Conservation (phyloP, 2,113 vertebrate species). For the Lynx canadensis region DNA sequence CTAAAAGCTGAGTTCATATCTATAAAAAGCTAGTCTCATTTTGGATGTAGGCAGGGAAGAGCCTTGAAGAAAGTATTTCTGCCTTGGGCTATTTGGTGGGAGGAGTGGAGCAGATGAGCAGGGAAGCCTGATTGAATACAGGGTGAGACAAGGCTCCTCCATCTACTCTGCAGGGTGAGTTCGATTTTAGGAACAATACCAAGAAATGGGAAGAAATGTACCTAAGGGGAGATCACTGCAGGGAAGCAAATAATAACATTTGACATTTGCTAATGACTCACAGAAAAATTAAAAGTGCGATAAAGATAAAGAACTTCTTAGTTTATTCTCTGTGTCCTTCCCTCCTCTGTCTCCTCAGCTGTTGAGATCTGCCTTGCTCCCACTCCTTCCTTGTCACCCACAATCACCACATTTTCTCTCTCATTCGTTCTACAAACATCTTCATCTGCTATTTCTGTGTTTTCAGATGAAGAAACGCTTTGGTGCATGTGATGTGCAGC, state of each 20-base stretch:
- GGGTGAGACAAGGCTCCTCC: background rate
- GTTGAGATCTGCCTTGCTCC: background rate
- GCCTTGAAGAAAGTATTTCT: slow-evolving; percentile 63
- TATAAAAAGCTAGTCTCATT: slow-evolving; percentile 77
- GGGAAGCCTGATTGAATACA: slow-evolving; percentile 46
- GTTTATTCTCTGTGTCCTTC: background rate
- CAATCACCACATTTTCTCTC: background rate
- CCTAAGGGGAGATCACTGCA: background rate
- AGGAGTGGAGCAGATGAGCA: background rate
- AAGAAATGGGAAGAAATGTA: background rate
- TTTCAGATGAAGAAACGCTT: slow-evolving; percentile 24
- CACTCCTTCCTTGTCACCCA: background rate
- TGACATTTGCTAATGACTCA: background rate
- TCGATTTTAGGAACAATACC: background rate
- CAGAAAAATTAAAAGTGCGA: background rate
- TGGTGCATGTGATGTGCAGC: background rate
- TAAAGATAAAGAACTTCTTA: background rate
- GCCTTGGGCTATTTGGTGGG: background rate
- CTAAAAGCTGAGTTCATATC: slow-evolving; percentile 77
- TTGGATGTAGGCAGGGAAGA: slow-evolving; percentile 63
- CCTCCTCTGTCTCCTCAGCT: background rate
- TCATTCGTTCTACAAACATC: background rate
- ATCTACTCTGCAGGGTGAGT: background rate
- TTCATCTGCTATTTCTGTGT: slow-evolving; percentile 13
- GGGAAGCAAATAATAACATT: background rate